Percentiles rank a stretch among this genome's conserved stretches.
Conservation (phyloP, 2,888 invertebrate species). For the Lasioglossum vierecki region DNA sequence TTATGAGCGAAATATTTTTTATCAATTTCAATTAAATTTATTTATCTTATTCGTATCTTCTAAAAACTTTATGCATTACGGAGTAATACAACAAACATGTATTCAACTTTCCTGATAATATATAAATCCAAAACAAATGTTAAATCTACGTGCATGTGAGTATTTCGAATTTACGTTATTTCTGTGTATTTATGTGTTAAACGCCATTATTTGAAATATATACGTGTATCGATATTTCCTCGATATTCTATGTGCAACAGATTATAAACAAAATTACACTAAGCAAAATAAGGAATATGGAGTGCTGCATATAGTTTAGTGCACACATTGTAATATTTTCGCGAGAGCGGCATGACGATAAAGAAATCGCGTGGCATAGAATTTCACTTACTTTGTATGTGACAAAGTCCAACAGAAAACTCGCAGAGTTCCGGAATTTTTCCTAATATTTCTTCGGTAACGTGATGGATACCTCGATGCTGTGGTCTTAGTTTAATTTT, state of each 20-base stretch:
- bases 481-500: constrained; percentile 98
- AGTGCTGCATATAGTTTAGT: background rate
- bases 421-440: constrained; percentile 97
- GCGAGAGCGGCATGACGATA: background rate
- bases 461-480: constrained; percentile 98
- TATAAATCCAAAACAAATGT: background rate
- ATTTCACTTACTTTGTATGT: constrained; percentile 95
- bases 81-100: background rate
- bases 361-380: background rate
- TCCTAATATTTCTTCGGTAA: constrained; percentile 97
- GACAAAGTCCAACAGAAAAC: constrained; percentile 97
- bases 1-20: background rate
- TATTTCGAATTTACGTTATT: background rate
- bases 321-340: background rate
- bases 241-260: background rate
- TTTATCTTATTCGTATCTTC: background rate
- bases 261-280: background rate
- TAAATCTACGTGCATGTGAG: background rate
- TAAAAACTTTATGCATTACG: background rate
- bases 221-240: background rate
- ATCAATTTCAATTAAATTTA: background rate
- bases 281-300: background rate
- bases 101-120: background rate
- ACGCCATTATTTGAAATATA: background rate
- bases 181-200: background rate